Conservation (phyloP, 2,888 invertebrate species). For the Sinelater perroti region DNA sequence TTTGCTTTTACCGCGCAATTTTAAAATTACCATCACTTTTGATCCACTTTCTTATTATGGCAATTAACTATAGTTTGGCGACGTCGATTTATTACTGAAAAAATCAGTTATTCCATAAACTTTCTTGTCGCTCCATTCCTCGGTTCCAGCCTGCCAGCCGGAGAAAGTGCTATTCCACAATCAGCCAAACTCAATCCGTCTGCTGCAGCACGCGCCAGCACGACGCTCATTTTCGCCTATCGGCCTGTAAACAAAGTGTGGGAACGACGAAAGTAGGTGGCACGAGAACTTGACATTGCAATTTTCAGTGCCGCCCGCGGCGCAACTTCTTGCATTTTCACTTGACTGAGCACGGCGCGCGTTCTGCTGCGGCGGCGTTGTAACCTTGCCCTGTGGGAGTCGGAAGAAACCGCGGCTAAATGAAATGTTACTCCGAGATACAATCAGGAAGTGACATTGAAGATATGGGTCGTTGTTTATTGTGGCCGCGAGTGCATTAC, state of each 20-base stretch:
- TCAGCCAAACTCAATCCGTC: too few species aligned
- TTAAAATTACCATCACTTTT: too few species aligned
- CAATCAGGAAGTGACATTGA: constrained; percentile 27
- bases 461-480: constrained; percentile 23
- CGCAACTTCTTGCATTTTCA: constrained; percentile 26
- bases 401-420: constrained; percentile 4
- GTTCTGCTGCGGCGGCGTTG: constrained; percentile 13
- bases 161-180: too few species aligned
- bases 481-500: background rate
- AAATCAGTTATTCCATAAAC: too few species aligned
- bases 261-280: constrained; percentile 8
- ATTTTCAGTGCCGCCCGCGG: constrained; percentile 1
- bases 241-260: constrained; percentile 3
- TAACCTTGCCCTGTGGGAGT: constrained; percentile 27
- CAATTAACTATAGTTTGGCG: too few species aligned
- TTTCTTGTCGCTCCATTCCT: too few species aligned
- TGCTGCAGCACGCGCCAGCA: too few species aligned
- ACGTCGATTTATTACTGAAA: too few species aligned
- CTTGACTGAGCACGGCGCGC: constrained; percentile 32
- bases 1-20: too few species aligned
- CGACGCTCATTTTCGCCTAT: too few species aligned
- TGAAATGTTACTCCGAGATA: constrained; percentile 11
- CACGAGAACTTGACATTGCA: constrained; percentile 25
- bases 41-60: too few species aligned
- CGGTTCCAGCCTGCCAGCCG: too few species aligned